Percentiles rank a stretch among this genome's conserved stretches.
Conservation (phyloP, 1,140 invertebrate genomes). For the Drosophila arizonae region DNA sequence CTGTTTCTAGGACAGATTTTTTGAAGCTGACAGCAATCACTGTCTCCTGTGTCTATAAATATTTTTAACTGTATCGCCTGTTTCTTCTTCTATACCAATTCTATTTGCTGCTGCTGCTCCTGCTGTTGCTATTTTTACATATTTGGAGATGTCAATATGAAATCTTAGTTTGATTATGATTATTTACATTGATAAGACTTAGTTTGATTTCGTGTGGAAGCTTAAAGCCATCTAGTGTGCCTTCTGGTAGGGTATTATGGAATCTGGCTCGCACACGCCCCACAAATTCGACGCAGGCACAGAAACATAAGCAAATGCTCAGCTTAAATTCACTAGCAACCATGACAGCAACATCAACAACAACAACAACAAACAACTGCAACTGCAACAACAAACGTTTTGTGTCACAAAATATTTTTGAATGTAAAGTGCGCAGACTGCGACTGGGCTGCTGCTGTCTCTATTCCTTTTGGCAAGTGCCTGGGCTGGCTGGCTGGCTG, state of each 20-base stretch:
- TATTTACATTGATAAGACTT: no score
- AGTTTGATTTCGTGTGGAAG: not conserved
- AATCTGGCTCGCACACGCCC: constrained; percentile 59
- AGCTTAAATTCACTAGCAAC: constrained; percentile 36
- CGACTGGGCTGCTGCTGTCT: constrained; percentile 58
- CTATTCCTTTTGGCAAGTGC: constrained; percentile 57
- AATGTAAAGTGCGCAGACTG: constrained; percentile 72
- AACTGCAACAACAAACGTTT: constrained; percentile 62
- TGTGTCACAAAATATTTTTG: constrained; percentile 81
- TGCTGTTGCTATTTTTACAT: constrained; percentile 5
- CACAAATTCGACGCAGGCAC: constrained; percentile 64
- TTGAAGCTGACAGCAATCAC: no score
- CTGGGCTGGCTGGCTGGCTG: constrained; percentile 31
- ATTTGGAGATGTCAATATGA: no score
- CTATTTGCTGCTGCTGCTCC: constrained; percentile 16
- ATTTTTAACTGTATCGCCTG: constrained; percentile 72
- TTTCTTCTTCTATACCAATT: constrained; percentile 28
- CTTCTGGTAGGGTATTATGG: constrained; percentile 20
- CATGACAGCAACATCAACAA: constrained; percentile 33
- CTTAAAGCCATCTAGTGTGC: not conserved
- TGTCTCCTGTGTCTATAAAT: no score
- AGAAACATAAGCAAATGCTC: constrained; percentile 67
- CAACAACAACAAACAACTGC: constrained; percentile 21
- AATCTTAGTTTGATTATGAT: no score
- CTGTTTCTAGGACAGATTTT: no score